Percentiles rank a stretch among this genome's conserved stretches.
Conservation (phyloP, 2,113 vertebrate species). For the Fukomys damarensis region DNA sequence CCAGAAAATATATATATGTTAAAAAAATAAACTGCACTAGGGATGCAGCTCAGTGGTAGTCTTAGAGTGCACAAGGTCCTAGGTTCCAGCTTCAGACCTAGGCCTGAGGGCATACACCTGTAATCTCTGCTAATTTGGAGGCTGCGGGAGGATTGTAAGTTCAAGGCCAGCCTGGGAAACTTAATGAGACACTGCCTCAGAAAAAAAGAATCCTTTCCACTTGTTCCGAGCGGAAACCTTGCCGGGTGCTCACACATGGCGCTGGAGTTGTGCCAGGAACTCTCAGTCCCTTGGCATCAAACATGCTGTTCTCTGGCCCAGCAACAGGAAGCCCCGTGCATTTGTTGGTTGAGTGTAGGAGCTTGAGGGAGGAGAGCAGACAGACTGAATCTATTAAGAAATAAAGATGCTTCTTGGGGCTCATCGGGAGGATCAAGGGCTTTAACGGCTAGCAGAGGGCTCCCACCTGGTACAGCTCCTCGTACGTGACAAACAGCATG, state of each 20-base stretch:
- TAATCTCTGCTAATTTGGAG: background rate
- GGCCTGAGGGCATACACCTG: background rate
- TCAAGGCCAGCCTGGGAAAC: background rate
- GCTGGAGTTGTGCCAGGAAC: background rate
- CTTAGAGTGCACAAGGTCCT: background rate
- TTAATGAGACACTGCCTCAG: background rate
- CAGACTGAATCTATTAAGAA: background rate
- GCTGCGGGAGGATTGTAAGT: background rate
- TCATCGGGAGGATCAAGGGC: background rate
- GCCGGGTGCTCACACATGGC: background rate
- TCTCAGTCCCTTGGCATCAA: background rate
- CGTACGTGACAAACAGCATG: slow-evolving; percentile 87
- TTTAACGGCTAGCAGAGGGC: background rate
- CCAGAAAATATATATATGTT: too few species aligned
- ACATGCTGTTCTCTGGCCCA: background rate
- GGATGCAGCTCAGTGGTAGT: background rate
- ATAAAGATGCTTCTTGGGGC: background rate
- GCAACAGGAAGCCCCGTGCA: background rate
- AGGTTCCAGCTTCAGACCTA: background rate
- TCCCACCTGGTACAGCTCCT: slow-evolving; percentile 87
- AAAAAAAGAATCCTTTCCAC: background rate
- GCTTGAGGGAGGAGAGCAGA: background rate
- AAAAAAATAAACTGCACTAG: background rate
- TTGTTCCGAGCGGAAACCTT: background rate
- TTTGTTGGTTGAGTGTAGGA: background rate